phyloP scores from a whole-genome alignment of 2,888 invertebrate genomes.

The Catocala sponsa region DNA sequence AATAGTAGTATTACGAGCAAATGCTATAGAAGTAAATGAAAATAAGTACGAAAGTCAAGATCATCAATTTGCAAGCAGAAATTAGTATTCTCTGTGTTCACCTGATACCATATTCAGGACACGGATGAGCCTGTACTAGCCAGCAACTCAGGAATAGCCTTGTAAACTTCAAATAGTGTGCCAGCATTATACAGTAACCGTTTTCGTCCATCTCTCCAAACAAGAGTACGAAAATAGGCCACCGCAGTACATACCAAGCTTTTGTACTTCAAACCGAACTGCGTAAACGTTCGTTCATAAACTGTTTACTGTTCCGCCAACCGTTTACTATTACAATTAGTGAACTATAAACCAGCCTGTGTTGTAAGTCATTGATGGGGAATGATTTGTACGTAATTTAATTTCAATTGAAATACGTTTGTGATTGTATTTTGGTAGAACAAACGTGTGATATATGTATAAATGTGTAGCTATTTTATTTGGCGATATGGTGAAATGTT shows the following conservation, averaged over 20 bases:
- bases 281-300: conserved; percentile 29
- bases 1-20: too few species aligned
- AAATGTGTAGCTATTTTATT: too few species aligned
- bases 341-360: conserved; percentile 28
- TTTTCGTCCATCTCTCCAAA: not conserved
- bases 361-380: conserved; percentile 2
- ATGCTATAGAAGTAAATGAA: too few species aligned
- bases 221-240: conserved; percentile 9
- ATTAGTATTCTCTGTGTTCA: too few species aligned
- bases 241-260: conserved; percentile 2
- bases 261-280: conserved; percentile 26
- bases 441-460: not conserved
- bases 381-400: conserved; percentile 5
- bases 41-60: too few species aligned
- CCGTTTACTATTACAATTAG: conserved; percentile 46
- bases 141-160: too few species aligned
- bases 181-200: not conserved
- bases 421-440: not conserved
- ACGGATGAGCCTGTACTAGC: too few species aligned
- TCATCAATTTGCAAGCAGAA: too few species aligned
- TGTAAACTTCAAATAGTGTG: too few species aligned
- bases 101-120: too few species aligned
- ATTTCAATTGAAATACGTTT: conserved; percentile 7
- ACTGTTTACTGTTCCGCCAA: conserved; percentile 36
- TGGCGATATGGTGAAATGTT: too few species aligned